These are phyloP conservation scores for Patiria pectinifera DNA, from an alignment of 53 echinoderm and acorn worm species.

Conservation along the genomic window DNA sequence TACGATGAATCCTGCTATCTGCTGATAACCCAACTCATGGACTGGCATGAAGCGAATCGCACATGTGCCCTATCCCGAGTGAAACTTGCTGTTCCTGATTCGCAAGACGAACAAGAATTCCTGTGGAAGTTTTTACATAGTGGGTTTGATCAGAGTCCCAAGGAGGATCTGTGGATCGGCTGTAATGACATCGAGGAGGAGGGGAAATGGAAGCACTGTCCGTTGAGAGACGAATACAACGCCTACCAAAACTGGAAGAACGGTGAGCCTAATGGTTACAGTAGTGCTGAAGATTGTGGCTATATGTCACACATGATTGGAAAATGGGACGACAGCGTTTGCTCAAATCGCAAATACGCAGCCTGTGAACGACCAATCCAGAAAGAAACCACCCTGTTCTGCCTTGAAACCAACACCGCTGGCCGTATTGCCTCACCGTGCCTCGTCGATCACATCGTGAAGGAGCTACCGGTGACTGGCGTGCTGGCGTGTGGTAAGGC, in stretches of 20 bases:
- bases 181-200: neutral
- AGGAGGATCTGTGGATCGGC: neutral
- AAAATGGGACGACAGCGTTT: neutral
- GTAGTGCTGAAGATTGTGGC: neutral
- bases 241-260: slow-evolving; percentile 10
- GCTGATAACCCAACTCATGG: neutral
- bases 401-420: neutral
- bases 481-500: slow-evolving; percentile 24
- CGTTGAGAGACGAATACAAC: neutral
- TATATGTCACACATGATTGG: neutral
- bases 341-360: neutral
- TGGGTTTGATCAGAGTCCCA: too few relatives aligned
- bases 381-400: neutral
- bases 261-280: neutral
- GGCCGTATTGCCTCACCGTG: neutral
- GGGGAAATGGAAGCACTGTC: slow-evolving; percentile 11
- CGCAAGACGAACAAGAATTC: slow-evolving; percentile 4
- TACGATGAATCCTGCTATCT: slow-evolving; percentile 27
- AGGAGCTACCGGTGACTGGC: neutral
- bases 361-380: slow-evolving; percentile 5
- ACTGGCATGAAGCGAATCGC: slow-evolving; percentile 18
- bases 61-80: slow-evolving; percentile 1
- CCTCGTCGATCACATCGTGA: neutral
- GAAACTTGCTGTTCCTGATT: slow-evolving; percentile 7
- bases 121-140: neutral